These are phyloP conservation scores for Saturnia pavonia DNA, from an alignment of 2,888 invertebrate genomes.

Conservation along the genomic window DNA sequence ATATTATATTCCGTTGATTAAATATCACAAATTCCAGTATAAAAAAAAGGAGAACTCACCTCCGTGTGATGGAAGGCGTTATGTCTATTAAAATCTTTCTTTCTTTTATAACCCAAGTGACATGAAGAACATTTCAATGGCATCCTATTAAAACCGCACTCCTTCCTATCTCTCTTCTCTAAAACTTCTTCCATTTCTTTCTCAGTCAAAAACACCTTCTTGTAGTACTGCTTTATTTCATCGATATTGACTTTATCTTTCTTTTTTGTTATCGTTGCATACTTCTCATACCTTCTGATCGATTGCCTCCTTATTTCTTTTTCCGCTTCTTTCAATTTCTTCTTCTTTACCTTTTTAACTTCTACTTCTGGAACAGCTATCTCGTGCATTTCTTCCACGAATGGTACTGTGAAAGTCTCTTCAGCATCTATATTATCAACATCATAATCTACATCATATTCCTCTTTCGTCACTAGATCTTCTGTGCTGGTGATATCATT, in stretches of 20 bases:
- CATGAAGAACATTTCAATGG: slow-evolving; percentile 30
- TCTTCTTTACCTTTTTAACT: background rate
- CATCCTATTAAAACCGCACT: slow-evolving; percentile 24
- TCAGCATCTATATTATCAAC: slow-evolving; percentile 4
- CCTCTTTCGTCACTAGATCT: background rate
- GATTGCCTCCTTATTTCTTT: slow-evolving; percentile 24
- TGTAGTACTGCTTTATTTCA: slow-evolving; percentile 25
- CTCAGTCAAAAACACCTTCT: slow-evolving; percentile 27
- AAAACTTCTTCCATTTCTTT: slow-evolving; percentile 29
- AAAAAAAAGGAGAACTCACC: slow-evolving; percentile 24
- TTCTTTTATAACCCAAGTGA: slow-evolving; percentile 23
- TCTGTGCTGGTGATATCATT: background rate
- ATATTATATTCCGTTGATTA: no score
- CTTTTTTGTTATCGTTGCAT: slow-evolving; percentile 22
- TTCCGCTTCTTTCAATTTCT: background rate
- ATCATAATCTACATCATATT: background rate
- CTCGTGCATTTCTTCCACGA: background rate
- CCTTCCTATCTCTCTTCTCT: slow-evolving; percentile 31
- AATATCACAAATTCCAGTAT: no score
- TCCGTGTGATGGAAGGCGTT: slow-evolving; percentile 32
- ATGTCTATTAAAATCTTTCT: slow-evolving; percentile 29
- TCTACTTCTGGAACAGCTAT: background rate
- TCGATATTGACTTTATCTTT: slow-evolving; percentile 31
- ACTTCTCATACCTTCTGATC: slow-evolving; percentile 24
- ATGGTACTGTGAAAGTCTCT: background rate